A percentile compares a stretch with the other conserved stretches of the same genome.
phyloP scores from a whole-genome alignment of 2,113 vertebrate species.

The Himantopus leucocephalus region DNA sequence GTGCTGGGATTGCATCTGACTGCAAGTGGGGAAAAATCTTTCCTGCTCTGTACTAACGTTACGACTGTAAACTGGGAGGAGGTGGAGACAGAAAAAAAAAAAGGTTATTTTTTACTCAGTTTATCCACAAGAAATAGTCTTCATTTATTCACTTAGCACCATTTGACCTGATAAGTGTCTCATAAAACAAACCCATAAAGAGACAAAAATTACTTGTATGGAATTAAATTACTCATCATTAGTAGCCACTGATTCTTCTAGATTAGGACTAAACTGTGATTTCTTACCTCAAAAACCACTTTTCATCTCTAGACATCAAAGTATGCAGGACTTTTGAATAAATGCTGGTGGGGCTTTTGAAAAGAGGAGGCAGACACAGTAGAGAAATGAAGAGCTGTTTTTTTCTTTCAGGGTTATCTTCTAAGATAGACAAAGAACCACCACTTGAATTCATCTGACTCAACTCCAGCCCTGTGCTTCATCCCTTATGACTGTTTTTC shows the following conservation, averaged over 20 bases:
- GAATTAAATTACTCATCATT: constrained; percentile 49
- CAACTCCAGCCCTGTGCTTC: background rate
- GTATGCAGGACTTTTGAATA: background rate
- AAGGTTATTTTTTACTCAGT: background rate
- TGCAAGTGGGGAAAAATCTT: background rate
- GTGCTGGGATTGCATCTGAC: background rate
- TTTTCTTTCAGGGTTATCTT: constrained; percentile 17
- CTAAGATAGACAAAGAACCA: constrained; percentile 15
- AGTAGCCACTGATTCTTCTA: constrained; percentile 35
- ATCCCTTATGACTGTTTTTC: background rate
- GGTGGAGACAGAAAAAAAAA: background rate
- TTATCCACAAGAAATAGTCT: background rate
- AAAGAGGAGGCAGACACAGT: background rate
- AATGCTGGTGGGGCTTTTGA: constrained; percentile 5
- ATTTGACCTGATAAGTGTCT: constrained; percentile 30
- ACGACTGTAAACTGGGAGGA: too few species aligned
- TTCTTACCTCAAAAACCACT: constrained; percentile 51
- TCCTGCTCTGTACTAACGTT: background rate
- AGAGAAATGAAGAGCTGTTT: constrained; percentile 9
- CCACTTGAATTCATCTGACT: constrained; percentile 27
- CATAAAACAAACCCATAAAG: background rate
- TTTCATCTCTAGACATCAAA: constrained; percentile 67
- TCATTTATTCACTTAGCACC: background rate
- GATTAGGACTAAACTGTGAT: constrained; percentile 35
- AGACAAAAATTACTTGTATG: background rate